Evolutionary conservation across 1,140 invertebrate genomes (phyloP).

Genomic region (Phymorhynchus buccinoides): DNA sequence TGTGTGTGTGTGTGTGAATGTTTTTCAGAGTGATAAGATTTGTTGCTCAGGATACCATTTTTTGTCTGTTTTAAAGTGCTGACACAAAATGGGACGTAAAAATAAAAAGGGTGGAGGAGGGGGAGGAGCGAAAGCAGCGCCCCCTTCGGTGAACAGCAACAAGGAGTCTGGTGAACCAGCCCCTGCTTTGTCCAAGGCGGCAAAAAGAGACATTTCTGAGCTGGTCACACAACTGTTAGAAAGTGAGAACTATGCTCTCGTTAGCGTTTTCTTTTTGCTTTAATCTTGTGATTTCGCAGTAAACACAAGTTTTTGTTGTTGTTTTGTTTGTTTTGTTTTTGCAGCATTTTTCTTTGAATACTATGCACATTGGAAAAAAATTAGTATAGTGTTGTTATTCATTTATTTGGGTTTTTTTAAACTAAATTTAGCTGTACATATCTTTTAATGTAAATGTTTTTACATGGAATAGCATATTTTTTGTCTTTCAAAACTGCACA

Average conservation of each 20-base stretch:
- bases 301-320: neutral
- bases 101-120: conserved; percentile 50
- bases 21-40: too few relatives aligned
- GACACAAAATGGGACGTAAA: conserved; percentile 58
- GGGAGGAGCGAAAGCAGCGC: conserved; percentile 20
- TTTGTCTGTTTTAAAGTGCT: neutral
- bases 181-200: conserved; percentile 50
- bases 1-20: neutral
- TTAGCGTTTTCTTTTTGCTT: neutral
- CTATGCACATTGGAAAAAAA: neutral
- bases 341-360: neutral
- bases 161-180: conserved; percentile 12
- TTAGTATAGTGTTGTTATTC: neutral
- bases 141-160: neutral
- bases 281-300: too few relatives aligned
- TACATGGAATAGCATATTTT: too few relatives aligned
- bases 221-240: conserved; percentile 55
- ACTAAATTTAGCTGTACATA: too few relatives aligned
- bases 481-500: too few relatives aligned
- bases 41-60: too few relatives aligned
- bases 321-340: neutral
- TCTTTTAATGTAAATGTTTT: too few relatives aligned
- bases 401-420: neutral
- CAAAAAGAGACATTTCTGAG: conserved; percentile 57
- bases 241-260: conserved; percentile 42